Evolutionary conservation across 2,888 invertebrate species (phyloP), one percentile per base, ranked within the genome.

Genomic region (Operophtera brumata): DNA sequence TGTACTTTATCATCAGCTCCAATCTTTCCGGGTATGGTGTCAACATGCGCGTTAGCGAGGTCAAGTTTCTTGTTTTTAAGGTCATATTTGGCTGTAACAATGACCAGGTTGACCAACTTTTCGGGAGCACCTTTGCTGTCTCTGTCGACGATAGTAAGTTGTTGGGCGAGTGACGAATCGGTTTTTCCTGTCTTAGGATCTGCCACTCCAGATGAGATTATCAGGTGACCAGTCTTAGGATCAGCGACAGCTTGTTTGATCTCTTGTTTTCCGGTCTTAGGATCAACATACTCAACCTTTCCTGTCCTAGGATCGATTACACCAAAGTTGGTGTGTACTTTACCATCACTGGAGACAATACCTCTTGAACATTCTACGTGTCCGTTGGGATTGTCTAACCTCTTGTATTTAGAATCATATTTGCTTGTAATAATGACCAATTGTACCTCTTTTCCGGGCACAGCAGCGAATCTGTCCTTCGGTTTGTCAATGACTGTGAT

Each of bases 161-260:
- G 86, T 64, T 92, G 92, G 13, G 88, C 91, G 34, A 92, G 71
- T 13, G 89, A 82, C 26, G 82, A 85, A 67, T 92, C 92, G 3
- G 80, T 65, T 68, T 92, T 92, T n/a, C 92, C 92, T 0, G 92
- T 89, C 61, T 87, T 90, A 0, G 92, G 92, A 70, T 92, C 91
- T 11, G 91, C 82, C 3, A 92, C 86, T 36, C 92, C 92, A 1
- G 91, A 84, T 10, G 91, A 88, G 44, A 92, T 75, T 9, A 92
- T 80, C 6, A 92, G 82, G 71, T 92, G 87, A 35, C 92, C 92
- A 0, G 91, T 91, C 44, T 90, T 82, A 1, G 92, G 91, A 68
- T 92, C 92, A 32, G 91, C 87, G 11, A 90, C 79, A 0, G 92
- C 92, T 76, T 92, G 92, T 47, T 92, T 91, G 4, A 92, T 85